Percentiles rank a stretch among this genome's conserved stretches.
phyloP scores from a whole-genome alignment of 2,888 invertebrate genomes.

The Omphaloscelis lunosa region DNA sequence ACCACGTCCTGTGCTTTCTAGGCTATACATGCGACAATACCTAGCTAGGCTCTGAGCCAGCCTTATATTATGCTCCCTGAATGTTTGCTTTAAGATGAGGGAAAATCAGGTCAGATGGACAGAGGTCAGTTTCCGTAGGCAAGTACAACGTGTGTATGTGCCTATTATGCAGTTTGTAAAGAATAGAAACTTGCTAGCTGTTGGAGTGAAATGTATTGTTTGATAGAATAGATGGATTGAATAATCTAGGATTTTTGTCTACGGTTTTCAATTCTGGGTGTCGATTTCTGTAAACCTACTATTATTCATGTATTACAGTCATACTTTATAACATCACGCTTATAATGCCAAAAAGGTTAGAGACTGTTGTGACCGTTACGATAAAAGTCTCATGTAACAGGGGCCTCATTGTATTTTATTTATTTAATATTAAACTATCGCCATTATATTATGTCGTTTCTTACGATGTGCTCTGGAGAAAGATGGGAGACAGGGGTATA shows the following conservation, averaged over 20 bases:
- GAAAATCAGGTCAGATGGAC: slow-evolving; percentile 44
- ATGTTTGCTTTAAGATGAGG: slow-evolving; percentile 48
- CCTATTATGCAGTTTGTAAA: slow-evolving; percentile 23
- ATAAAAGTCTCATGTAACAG: not conserved
- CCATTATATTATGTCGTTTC: no score
- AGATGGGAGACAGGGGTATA: no score
- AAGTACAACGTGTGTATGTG: not conserved
- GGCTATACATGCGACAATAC: slow-evolving; percentile 42
- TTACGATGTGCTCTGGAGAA: no score
- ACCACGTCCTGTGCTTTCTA: slow-evolving; percentile 33
- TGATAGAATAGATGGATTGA: no score
- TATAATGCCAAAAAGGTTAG: not conserved
- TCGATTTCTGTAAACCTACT: not conserved
- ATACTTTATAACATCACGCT: not conserved
- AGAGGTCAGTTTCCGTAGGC: slow-evolving; percentile 14
- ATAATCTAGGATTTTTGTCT: not conserved
- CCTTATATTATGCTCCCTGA: slow-evolving; percentile 21
- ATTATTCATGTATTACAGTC: not conserved
- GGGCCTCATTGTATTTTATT: not conserved
- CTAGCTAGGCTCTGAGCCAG: slow-evolving; percentile 46
- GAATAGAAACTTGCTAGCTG: not conserved
- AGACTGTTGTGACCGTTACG: no score
- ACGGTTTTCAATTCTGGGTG: not conserved
- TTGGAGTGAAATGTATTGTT: not conserved
- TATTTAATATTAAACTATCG: not conserved